Evolutionary conservation across 2,888 invertebrate genomes (phyloP).

Genomic region (Meteorus cinctellus): DNA sequence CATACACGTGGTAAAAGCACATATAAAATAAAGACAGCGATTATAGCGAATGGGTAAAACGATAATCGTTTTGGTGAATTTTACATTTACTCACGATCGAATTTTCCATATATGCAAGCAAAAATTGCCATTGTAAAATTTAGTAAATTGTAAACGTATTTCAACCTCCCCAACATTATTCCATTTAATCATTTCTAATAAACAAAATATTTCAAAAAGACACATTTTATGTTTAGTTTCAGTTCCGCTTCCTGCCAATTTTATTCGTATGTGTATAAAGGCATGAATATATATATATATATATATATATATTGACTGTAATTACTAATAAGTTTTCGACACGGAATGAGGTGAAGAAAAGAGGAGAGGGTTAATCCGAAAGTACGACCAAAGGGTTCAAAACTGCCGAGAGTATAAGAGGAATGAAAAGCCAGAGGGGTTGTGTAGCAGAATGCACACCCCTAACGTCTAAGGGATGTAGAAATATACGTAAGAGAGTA

Average conservation of each 20-base stretch:
- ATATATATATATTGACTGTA: slow-evolving; percentile 62
- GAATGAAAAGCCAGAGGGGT: slow-evolving; percentile 42
- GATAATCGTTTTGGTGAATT: slow-evolving; percentile 13
- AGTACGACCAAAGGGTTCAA: slow-evolving; percentile 70
- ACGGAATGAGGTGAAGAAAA: slow-evolving; percentile 74
- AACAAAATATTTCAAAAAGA: background rate
- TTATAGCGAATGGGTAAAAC: slow-evolving; percentile 32
- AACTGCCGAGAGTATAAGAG: slow-evolving; percentile 38
- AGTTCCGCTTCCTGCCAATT: background rate
- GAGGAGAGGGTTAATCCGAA: slow-evolving; percentile 72
- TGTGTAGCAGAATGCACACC: slow-evolving; percentile 44
- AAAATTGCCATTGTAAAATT: background rate
- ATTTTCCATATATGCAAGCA: background rate
- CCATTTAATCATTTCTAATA: background rate
- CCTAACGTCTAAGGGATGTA: slow-evolving; percentile 32
- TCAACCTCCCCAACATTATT: background rate
- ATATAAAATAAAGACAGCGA: slow-evolving; percentile 19
- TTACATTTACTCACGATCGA: background rate
- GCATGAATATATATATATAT: background rate
- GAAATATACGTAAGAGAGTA: slow-evolving; percentile 39
- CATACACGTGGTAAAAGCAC: slow-evolving; percentile 14
- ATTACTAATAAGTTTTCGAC: slow-evolving; percentile 74
- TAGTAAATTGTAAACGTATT: background rate
- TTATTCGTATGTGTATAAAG: background rate
- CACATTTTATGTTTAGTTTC: background rate